Evolutionary conservation across 2,888 invertebrate species (phyloP), one percentile per base, ranked within the genome.

Genomic region (Melinaea marsaeus): DNA sequence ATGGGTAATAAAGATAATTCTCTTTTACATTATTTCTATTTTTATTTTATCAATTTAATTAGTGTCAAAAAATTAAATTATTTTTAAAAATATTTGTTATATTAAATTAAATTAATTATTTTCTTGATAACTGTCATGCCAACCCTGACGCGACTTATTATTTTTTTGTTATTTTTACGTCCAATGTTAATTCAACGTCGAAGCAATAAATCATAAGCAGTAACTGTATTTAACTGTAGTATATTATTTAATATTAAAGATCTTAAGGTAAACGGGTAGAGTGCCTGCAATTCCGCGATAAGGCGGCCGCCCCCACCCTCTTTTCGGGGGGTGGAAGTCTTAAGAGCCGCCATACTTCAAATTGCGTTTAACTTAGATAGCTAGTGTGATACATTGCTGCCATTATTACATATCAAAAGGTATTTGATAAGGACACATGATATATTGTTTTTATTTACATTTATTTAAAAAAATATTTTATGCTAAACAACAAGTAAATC

Each of bases 231-330:
- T 84, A 86, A 87, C 82, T 86, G 84, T 86, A 84, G 79, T 88
- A 85, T 88, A 85, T 88, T 89, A 87, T 89, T 90, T 88, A 89
- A 89, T 90, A 90, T 90, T 90, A 90, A 88, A 89, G 87, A 89
- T 90, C 88, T 88, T 87, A 89, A 90, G 90, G 90, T 90, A 87
- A 88, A 81, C 85, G 88, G 81, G 85, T 73, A 83, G 79, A 83
- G 85, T 80, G 91, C 86, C 91, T 91, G 91, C 91, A 90, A 81
- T 88, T 85, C 80, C 79, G 89, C 87, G 91, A 91, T 91, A 91
- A 91, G 88, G 77, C 82, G 5, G 74, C 70, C 81, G 78, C 81
- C 78, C 76, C 73, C 73, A 74, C 75, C 71, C 71, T 71, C 69
- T 72, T 82, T 88, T 86, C 80, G 76, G 81, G 86, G 84, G 86